phyloP scores from a whole-genome alignment of 1,140 invertebrate species.

The Drosophila insularis region DNA sequence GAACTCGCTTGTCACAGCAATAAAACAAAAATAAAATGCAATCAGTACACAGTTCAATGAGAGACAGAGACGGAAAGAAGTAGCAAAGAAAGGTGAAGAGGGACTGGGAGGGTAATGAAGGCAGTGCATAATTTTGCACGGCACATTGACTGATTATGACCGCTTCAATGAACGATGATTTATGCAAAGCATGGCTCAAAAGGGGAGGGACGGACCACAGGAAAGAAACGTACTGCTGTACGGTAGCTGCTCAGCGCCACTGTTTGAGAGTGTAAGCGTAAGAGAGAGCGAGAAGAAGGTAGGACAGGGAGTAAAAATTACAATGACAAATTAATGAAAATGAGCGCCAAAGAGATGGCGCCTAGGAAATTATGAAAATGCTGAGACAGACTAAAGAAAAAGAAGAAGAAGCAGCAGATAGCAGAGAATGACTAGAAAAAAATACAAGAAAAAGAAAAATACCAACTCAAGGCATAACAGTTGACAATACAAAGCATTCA shows the following conservation, averaged over 20 bases:
- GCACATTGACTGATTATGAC: slow-evolving; percentile 23
- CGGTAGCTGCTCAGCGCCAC: neutral
- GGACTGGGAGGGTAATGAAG: neutral
- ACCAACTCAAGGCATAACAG: neutral
- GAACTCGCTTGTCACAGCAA: slow-evolving; percentile 19
- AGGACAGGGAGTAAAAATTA: slow-evolving; percentile 1
- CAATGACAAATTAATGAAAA: slow-evolving; percentile 30
- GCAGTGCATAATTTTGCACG: slow-evolving; percentile 19
- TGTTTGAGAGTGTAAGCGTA: neutral
- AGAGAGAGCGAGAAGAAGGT: too few relatives aligned
- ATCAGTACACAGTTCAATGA: slow-evolving; percentile 11
- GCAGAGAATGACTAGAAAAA: neutral
- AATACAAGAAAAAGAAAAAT: neutral
- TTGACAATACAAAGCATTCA: neutral
- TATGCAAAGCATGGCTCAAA: neutral
- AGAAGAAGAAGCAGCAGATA: neutral
- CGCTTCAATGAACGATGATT: slow-evolving; percentile 23
- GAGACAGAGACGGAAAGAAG: neutral
- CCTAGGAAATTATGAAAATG: slow-evolving; percentile 6
- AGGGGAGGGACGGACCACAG: too few relatives aligned
- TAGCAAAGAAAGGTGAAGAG: neutral
- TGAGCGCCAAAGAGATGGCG: slow-evolving; percentile 7
- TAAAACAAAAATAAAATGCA: slow-evolving; percentile 34
- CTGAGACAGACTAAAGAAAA: neutral
- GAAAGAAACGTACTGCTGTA: neutral